Evolutionary conservation across 2,113 vertebrate species (phyloP), one percentile per base, ranked within the genome.

Genomic region (Labrus mixtus): DNA sequence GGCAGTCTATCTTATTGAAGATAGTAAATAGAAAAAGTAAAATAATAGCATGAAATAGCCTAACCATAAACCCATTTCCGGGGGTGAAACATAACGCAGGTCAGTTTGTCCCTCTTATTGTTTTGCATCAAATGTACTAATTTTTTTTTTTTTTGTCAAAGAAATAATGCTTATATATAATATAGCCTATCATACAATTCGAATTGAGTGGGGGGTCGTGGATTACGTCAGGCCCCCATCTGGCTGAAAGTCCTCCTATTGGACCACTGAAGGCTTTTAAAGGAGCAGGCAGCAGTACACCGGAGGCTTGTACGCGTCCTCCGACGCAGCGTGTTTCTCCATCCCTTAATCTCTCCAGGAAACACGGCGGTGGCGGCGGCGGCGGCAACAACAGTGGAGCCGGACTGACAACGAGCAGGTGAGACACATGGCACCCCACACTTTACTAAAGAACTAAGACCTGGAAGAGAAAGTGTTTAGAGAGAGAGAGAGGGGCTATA

Each of bases 211-310:
- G 29, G 1, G 29, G 29, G 29, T 33, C 29, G 29, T 33, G 29
- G 29, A 59, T 91, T 90, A 93, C 92, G 90, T 93, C 92, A 92
- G 71, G 78, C 22, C 88, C 89, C 83, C 16, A 74, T 82, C 80
- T 68, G 63, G 78, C 79, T 76, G 63, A 48, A 83, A 76, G 89
- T 75, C 68, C 90, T 90, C 92, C 89, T 89, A 92, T 93, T 93
- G 92, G 90, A 88, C 72, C 73, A 76, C 63, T 13, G 87, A 79
- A 81, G 62, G 87, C 82, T 91, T 90, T 93, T 90, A 92, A 91
- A 90, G 85, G 87, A 83, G 85, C 76, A 78, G 69, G 67, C 86
- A 85, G 79, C 83, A 43, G 76, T 69, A 53, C 45, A 62, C 72
- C 48, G 68, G 75, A 89, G 87, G 54, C 57, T 89, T 8, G 17